Conservation (phyloP, 2,888 invertebrate genomes). For the Tachina lurida region DNA sequence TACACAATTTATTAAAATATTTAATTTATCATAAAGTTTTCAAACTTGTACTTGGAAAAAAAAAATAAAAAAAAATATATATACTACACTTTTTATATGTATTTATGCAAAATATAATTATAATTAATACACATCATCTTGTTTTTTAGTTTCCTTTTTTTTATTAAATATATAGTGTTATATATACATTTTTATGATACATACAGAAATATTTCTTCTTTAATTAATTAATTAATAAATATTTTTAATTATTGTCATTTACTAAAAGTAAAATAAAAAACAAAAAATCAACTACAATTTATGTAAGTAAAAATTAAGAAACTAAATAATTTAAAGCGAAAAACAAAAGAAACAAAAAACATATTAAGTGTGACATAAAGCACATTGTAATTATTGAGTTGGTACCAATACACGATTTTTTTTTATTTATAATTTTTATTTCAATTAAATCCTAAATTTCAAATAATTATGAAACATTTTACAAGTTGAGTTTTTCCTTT, state of each 20-base stretch:
- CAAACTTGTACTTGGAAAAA: constrained; percentile 51
- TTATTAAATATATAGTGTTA: constrained; percentile 71
- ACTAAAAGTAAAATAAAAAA: constrained; percentile 75
- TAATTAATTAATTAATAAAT: constrained; percentile 61
- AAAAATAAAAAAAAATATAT: constrained; percentile 40
- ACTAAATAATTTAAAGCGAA: constrained; percentile 51
- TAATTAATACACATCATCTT: constrained; percentile 52
- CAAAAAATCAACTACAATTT: constrained; percentile 58
- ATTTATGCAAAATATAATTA: constrained; percentile 68
- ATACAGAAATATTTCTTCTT: constrained; percentile 66
- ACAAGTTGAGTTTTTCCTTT: not conserved
- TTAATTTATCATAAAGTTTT: constrained; percentile 63
- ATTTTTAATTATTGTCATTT: constrained; percentile 73
- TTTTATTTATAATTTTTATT: constrained; percentile 48
- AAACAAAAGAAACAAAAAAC: constrained; percentile 47
- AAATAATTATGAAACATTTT: constrained; percentile 15
- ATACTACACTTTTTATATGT: constrained; percentile 63
- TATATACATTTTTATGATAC: constrained; percentile 76
- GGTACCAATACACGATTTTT: constrained; percentile 48
- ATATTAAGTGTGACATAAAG: constrained; percentile 51
- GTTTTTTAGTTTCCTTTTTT: constrained; percentile 69
- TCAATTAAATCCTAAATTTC: constrained; percentile 48
- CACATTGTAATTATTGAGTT: constrained; percentile 62
- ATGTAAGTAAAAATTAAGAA: constrained; percentile 71
- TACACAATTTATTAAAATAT: constrained; percentile 57